phyloP scores from a whole-genome alignment of 2,797 vertebrate genomes.

The Erithacus rubecula region DNA sequence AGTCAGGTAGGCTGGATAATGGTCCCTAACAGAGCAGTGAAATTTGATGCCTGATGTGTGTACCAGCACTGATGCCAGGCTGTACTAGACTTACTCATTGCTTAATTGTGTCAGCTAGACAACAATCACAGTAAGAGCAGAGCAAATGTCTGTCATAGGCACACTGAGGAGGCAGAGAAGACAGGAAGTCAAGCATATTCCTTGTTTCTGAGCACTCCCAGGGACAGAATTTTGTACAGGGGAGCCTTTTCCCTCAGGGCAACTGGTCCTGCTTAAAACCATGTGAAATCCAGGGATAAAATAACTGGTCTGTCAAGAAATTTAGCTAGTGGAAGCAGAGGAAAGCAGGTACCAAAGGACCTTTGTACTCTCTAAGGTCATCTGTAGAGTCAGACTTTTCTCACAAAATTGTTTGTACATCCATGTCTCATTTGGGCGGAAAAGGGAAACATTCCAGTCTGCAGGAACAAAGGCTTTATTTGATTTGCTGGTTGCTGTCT shows the following conservation, averaged over 20 bases:
- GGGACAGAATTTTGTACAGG: neutral
- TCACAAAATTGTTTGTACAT: slow-evolving; percentile 65
- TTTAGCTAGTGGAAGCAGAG: slow-evolving; percentile 2
- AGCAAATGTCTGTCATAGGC: neutral
- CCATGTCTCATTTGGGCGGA: slow-evolving; percentile 49
- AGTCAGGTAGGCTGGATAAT: neutral
- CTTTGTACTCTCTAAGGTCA: slow-evolving; percentile 45
- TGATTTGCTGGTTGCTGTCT: slow-evolving; percentile 55
- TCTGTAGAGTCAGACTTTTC: slow-evolving; percentile 48
- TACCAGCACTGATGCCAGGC: neutral
- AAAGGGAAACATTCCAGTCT: slow-evolving; percentile 61
- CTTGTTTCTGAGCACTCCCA: neutral
- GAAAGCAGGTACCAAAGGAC: slow-evolving; percentile 39
- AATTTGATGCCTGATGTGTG: neutral
- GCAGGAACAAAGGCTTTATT: slow-evolving; percentile 61
- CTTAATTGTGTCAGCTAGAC: neutral
- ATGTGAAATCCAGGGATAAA: slow-evolving; percentile 18
- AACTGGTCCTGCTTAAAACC: neutral
- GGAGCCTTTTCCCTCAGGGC: neutral
- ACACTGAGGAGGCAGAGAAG: neutral
- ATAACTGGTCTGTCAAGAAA: slow-evolving; percentile 45
- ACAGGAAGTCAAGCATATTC: neutral
- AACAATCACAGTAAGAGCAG: neutral
- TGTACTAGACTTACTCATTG: neutral
- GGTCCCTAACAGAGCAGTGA: neutral